These are phyloP conservation scores for Cavia aperea DNA, from an alignment of 2,113 vertebrate genomes.

Conservation along the genomic window DNA sequence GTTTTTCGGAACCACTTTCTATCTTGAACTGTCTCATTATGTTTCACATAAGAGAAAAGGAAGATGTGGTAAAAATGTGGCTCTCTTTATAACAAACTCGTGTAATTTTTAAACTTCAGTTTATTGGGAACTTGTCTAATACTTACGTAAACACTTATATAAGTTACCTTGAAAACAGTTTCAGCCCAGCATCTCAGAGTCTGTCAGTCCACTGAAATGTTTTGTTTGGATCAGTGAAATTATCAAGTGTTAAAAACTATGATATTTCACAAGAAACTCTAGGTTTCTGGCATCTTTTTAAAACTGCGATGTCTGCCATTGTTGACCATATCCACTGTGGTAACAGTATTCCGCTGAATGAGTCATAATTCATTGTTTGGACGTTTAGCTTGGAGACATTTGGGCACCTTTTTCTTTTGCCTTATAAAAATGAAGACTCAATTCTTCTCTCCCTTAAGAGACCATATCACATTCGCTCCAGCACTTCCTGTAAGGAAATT, in stretches of 20 bases:
- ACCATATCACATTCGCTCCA: conserved; percentile 91
- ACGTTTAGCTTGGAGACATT: neutral
- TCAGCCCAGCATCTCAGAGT: neutral
- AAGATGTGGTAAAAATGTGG: neutral
- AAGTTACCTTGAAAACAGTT: neutral
- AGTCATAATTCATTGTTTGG: neutral
- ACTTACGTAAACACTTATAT: neutral
- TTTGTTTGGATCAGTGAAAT: neutral
- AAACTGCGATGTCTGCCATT: neutral
- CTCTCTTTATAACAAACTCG: conserved; percentile 2
- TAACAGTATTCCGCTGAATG: neutral
- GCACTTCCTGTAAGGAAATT: conserved; percentile 83
- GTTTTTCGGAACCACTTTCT: neutral
- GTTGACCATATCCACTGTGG: neutral
- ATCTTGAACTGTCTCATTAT: neutral
- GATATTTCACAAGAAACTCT: neutral
- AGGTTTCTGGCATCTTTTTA: neutral
- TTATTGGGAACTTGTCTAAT: neutral
- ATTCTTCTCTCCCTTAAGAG: conserved; percentile 78
- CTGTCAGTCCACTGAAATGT: neutral
- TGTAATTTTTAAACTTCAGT: neutral
- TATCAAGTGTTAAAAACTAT: neutral
- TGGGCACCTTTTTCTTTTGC: neutral
- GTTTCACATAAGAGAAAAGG: neutral
- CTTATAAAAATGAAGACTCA: neutral